phyloP scores from a whole-genome alignment of 2,113 vertebrate species.

The Gadus chalcogrammus region DNA sequence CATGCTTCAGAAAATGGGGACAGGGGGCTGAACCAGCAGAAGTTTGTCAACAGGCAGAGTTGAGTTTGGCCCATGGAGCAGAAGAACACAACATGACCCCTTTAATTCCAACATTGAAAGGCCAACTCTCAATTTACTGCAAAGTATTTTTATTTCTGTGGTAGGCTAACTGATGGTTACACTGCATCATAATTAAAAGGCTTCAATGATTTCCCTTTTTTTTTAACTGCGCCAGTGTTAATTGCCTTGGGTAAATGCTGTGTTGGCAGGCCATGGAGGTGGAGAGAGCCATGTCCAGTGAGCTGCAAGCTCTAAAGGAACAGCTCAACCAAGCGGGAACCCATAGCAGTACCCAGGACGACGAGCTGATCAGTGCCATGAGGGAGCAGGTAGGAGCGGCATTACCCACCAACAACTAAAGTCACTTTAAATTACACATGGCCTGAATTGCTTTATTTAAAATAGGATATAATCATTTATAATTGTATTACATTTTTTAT shows the following conservation, averaged over 20 bases:
- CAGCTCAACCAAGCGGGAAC: constrained; percentile 58
- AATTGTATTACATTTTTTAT: too few species aligned
- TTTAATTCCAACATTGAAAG: too few species aligned
- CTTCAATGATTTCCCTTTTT: too few species aligned
- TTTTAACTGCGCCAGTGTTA: not conserved
- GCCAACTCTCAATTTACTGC: too few species aligned
- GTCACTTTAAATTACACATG: not conserved
- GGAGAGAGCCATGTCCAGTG: constrained; percentile 62
- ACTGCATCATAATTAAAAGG: too few species aligned
- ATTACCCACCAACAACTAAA: not conserved
- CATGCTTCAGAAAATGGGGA: too few species aligned
- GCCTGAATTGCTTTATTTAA: too few species aligned
- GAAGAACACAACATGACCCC: constrained; percentile 6
- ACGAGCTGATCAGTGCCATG: constrained; percentile 71
- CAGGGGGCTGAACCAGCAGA: not conserved
- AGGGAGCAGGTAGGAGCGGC: constrained; percentile 68
- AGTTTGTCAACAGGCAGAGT: not conserved
- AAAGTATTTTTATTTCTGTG: too few species aligned
- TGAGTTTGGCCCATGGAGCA: constrained; percentile 1
- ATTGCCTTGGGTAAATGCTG: constrained; percentile 12
- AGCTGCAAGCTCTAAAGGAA: constrained; percentile 69
- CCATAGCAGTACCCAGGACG: constrained; percentile 55
- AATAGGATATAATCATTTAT: too few species aligned
- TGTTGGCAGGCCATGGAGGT: constrained; percentile 65
- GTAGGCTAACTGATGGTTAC: too few species aligned